Evolutionary conservation across 2,888 invertebrate species (phyloP).

Genomic region (Barypeithes pellucidus): DNA sequence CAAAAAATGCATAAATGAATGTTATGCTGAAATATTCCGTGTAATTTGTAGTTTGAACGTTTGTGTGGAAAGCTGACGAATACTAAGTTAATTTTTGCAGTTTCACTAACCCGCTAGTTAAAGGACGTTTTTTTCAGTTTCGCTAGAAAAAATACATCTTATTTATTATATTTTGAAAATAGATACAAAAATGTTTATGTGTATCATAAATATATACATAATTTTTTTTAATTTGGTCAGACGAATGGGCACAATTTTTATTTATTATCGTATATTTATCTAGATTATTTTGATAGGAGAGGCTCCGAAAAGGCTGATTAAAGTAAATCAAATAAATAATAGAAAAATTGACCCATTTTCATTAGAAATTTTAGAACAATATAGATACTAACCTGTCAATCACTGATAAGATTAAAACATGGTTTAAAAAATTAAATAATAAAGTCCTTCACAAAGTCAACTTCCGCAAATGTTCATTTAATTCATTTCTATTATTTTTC

Average conservation of each 20-base stretch:
- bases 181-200: too few relatives aligned
- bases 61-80: neutral
- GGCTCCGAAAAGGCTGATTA: neutral
- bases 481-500: too few relatives aligned
- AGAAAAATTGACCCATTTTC: neutral
- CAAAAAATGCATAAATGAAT: conserved; percentile 1
- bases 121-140: too few relatives aligned
- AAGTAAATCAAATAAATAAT: neutral
- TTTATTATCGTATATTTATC: neutral
- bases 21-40: conserved; percentile 1
- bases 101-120: too few relatives aligned
- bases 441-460: too few relatives aligned
- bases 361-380: neutral
- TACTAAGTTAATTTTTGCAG: neutral
- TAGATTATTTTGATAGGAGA: neutral
- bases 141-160: too few relatives aligned
- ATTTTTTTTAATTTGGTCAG: neutral
- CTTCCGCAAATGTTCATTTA: too few relatives aligned
- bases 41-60: neutral
- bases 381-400: neutral
- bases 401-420: neutral
- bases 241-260: neutral
- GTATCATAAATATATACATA: too few relatives aligned
- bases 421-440: neutral
- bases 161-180: too few relatives aligned